Evolutionary conservation across 2,888 invertebrate species (phyloP).

Genomic region (Polymixis flavicincta): DNA sequence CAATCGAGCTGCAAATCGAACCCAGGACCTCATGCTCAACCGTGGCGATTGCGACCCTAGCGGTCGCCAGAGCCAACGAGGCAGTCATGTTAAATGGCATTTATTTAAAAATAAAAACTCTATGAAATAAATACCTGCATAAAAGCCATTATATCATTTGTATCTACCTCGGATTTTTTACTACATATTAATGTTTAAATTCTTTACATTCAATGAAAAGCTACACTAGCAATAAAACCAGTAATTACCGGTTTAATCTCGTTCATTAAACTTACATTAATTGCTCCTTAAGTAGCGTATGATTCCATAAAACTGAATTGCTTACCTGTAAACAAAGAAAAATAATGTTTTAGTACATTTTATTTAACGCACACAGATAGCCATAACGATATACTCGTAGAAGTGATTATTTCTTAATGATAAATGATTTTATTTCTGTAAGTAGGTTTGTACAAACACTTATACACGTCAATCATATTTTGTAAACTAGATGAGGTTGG

Average conservation of each 20-base stretch:
- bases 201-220: constrained; percentile 19
- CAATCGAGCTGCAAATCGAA: no score
- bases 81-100: neutral
- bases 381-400: neutral
- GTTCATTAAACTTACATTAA: constrained; percentile 28
- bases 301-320: constrained; percentile 25
- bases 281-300: constrained; percentile 11
- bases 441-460: no score
- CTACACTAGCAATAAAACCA: constrained; percentile 23
- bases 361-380: neutral
- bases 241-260: constrained; percentile 42
- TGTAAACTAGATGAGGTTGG: no score
- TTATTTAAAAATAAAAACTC: neutral
- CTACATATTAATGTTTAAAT: constrained; percentile 10
- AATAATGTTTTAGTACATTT: constrained; percentile 17
- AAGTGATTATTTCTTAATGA: neutral
- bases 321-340: constrained; percentile 62
- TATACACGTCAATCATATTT: no score
- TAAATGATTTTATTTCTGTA: no score
- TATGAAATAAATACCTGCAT: neutral
- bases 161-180: neutral
- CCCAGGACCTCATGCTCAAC: neutral
- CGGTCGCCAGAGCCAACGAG: no score
- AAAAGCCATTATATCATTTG: neutral
- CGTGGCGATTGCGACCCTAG: neutral